Conservation (phyloP, 2,113 vertebrate genomes). For the Pyrgilauda ruficollis region DNA sequence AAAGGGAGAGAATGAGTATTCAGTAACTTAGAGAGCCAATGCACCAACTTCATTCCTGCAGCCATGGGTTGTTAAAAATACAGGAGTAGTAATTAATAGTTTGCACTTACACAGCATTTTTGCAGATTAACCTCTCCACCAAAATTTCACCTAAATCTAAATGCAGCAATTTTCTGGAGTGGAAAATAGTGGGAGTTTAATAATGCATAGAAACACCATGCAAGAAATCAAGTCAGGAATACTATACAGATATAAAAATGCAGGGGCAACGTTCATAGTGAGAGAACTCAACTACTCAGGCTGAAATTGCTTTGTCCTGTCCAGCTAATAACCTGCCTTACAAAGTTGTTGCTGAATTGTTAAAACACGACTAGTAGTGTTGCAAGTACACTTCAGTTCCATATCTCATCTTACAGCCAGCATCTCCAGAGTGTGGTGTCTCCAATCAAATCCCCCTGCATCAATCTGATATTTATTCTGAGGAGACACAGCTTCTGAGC, state of each 20-base stretch:
- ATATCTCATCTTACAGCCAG: not conserved
- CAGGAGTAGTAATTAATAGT: not conserved
- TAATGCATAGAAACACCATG: constrained; percentile 12
- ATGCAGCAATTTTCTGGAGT: constrained; percentile 1
- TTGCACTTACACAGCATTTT: not conserved
- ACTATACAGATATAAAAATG: constrained; percentile 18
- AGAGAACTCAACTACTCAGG: not conserved
- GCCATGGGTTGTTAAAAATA: not conserved
- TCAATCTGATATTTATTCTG: not conserved
- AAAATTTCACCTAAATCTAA: not conserved
- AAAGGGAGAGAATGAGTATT: not conserved
- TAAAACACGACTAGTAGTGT: constrained; percentile 35
- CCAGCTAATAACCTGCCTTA: constrained; percentile 3
- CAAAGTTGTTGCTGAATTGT: constrained; percentile 11
- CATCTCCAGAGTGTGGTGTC: not conserved
- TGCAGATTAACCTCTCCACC: not conserved
- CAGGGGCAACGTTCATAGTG: not conserved
- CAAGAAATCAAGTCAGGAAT: not conserved
- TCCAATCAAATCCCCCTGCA: not conserved
- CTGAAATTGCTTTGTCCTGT: not conserved
- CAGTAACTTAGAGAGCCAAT: not conserved
- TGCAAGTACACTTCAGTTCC: constrained; percentile 32
- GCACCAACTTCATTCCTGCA: not conserved
- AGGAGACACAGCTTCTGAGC: not conserved
- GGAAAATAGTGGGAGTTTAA: not conserved